phyloP scores from a whole-genome alignment of 2,888 invertebrate species.

The Phyllotreta striolata region DNA sequence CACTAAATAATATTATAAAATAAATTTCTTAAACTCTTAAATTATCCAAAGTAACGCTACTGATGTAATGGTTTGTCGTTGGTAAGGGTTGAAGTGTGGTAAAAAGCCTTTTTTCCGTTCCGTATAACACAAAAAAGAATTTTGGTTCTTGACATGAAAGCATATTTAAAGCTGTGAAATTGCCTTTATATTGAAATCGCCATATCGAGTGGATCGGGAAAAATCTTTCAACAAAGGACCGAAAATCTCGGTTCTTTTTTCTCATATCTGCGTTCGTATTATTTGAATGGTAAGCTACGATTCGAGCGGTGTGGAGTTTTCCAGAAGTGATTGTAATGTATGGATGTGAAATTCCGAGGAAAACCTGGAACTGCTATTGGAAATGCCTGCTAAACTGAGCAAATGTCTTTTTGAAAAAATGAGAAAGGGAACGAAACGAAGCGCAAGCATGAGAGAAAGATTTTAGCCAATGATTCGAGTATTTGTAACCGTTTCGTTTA shows the following conservation, averaged over 20 bases:
- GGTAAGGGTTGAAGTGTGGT: background rate
- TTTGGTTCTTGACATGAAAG: slow-evolving; percentile 36
- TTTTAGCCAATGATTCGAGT: too few relatives aligned
- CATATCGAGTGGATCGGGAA: slow-evolving; percentile 37
- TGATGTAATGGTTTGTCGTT: slow-evolving; percentile 1
- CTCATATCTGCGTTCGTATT: slow-evolving; percentile 17
- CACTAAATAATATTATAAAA: background rate
- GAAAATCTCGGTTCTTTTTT: slow-evolving; percentile 39
- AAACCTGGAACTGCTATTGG: slow-evolving; percentile 1
- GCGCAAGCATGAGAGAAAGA: too few relatives aligned
- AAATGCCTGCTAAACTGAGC: slow-evolving; percentile 11
- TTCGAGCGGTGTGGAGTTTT: background rate
- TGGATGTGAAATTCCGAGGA: slow-evolving; percentile 10
- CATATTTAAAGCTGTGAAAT: slow-evolving; percentile 38
- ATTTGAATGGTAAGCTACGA: slow-evolving; percentile 17
- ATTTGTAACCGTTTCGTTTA: too few relatives aligned
- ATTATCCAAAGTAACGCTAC: slow-evolving; percentile 4
- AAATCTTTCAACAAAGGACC: slow-evolving; percentile 39
- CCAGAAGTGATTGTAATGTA: slow-evolving; percentile 4
- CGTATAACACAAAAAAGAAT: slow-evolving; percentile 33
- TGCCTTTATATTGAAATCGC: slow-evolving; percentile 39
- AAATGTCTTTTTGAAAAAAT: background rate
- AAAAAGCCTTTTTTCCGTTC: slow-evolving; percentile 20
- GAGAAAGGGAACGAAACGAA: too few relatives aligned
- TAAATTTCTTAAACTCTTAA: background rate